Base-by-base conservation (phyloP, 1,140 invertebrate genomes). In the Calosoma granatense region DNA sequence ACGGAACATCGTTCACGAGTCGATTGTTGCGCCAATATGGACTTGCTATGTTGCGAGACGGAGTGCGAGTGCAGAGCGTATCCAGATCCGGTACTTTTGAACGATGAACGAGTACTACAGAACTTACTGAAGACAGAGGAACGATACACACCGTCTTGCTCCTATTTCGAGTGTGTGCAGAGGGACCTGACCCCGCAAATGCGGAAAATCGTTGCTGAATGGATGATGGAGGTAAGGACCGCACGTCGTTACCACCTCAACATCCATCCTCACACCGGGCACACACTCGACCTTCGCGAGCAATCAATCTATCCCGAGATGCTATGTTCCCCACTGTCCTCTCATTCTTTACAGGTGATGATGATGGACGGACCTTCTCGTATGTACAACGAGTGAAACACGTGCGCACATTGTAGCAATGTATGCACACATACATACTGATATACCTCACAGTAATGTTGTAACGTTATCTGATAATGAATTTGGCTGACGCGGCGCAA, bases 201-300 rank as follows among this genome's bases (percentile, higher is more conserved):
- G 87, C 71, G 87, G 61, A 87, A 86, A 71, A 82, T 88, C 60
- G 84, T 90, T 51, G 81, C 85, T 11, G 82, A 82, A 54, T 90
- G 87, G 87, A 88, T 90, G 87, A 73, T 88, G 39, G 88, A 90
- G 84, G 87, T 89, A 74, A 76, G 70, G 65, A 41, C 12, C 20
- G 30, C n/a, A 56, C 17, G 9, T 19, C 12, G 15, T 20, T 9
- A 39, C 14, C 30, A 3, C n/a, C 54, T 22, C 20, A 2, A 17
- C 2, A 21, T 52, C 19, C 19, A n/a, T 41, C 39, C n/a, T n/a
- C n/a, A 41, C n/a, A 1, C 39, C 19, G 39, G n/a, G 2, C 39
- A 41, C n/a, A 41, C 39, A 41, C 39, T 1, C n/a, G 19, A 41
- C n/a, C 39, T 15, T 15, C 39, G 19, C n/a, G n/a, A 41, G 19